Conservation (phyloP, 2,113 vertebrate genomes). For the Pseudopodoces humilis region DNA sequence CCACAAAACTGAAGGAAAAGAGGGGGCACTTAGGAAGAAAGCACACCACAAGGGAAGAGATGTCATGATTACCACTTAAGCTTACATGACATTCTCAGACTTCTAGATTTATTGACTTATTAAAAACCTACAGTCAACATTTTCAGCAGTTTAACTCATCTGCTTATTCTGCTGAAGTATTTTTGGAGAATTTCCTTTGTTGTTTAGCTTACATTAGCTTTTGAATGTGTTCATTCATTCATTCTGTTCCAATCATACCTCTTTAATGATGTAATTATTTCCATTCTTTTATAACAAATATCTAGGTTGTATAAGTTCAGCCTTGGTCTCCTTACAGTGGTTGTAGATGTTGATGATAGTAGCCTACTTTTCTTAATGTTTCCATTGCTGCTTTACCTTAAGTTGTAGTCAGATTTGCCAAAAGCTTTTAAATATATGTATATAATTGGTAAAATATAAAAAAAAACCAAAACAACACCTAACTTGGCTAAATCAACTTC, state of each 20-base stretch:
- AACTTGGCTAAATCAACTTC: background rate
- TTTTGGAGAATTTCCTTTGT: conserved; percentile 8
- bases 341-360: background rate
- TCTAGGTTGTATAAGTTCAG: background rate
- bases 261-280: background rate
- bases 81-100: background rate
- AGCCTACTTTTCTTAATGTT: background rate
- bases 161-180: background rate
- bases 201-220: background rate
- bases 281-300: background rate
- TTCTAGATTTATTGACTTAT: background rate
- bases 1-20: background rate
- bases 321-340: background rate
- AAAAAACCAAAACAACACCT: background rate
- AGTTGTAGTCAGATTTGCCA: background rate
- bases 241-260: background rate
- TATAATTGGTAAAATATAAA: background rate
- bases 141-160: conserved; percentile 1
- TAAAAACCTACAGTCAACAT: background rate
- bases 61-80: background rate
- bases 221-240: background rate
- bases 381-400: background rate
- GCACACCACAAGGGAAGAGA: background rate
- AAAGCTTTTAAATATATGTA: background rate
- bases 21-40: background rate